Evolutionary conservation across 2,797 vertebrate species (phyloP), one percentile per base, ranked within the genome.

Genomic region (Etheostoma perlongum): DNA sequence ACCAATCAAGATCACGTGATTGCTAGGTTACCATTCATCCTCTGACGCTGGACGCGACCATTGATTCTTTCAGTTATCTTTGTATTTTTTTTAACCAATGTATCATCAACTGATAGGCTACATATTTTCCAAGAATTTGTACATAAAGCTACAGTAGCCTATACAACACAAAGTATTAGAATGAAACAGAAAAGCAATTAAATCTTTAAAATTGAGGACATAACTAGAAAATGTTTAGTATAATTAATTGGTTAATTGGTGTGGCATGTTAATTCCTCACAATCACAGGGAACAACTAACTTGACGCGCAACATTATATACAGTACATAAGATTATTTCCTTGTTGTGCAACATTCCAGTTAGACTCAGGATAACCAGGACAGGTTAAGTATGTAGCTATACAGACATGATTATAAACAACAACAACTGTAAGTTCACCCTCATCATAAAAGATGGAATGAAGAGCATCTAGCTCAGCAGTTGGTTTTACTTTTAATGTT

Each of bases 11-110:
- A 76, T 5, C 52, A 18, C 6, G 49, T 9, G 14, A 30, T 12
- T 9, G 52, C 40, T 60, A 40, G 47, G 40, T 52, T 23, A 4
- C 46, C 53, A 55, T 52, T 63, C 60, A 80, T 44, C 4, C 18
- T 46, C 25, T 19, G 21, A 42, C 3, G 62, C 47, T n/a, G 57
- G 27, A 27, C 15, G 52, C 0, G 4, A 55, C 16, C 46, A 63
- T 2, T 68, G 6, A 59, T 53, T n/a, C 25, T 10, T n/a, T 25
- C 2, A 19, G 33, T 21, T 9, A 21, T 54, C 3, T 16, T 1
- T 23, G 21, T 23, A 23, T 23, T 23, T 23, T 23, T 23, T 23
- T 23, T 23, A 23, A 23, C 21, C 21, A 23, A 23, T 23, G 21
- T 23, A 33, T 49, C 0, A 74, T 36, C 12, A 19, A 23, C 2